Conservation (phyloP, 2,113 vertebrate genomes). For the Charina bottae region DNA sequence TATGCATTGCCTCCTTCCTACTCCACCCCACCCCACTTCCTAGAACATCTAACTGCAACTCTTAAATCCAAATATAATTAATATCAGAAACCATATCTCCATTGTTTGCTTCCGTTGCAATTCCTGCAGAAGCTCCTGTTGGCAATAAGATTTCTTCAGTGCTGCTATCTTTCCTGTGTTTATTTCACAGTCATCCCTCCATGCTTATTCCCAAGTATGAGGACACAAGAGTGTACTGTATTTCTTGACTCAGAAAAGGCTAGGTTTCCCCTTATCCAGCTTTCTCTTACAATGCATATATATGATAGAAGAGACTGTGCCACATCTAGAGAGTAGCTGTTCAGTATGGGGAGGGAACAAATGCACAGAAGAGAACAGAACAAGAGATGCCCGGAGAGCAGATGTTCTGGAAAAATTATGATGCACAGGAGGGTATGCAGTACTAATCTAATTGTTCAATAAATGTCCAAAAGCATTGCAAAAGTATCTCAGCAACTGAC, state of each 20-base stretch:
- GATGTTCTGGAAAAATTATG: background rate
- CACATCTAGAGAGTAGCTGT: background rate
- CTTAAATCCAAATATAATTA: slow-evolving; percentile 42
- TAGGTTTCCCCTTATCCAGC: background rate
- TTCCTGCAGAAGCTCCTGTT: background rate
- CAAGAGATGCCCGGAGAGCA: background rate
- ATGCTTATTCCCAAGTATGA: background rate
- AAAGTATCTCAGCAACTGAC: background rate
- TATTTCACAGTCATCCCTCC: background rate
- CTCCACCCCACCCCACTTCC: background rate
- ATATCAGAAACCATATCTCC: slow-evolving; percentile 22
- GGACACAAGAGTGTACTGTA: too few species aligned
- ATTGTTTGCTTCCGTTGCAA: slow-evolving; percentile 24
- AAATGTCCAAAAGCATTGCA: background rate
- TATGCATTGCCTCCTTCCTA: rapidly evolving
- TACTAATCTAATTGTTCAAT: slow-evolving; percentile 7
- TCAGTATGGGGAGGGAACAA: background rate
- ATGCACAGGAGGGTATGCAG: background rate
- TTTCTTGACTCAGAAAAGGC: background rate
- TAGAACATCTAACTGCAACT: slow-evolving; percentile 34
- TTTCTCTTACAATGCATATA: background rate
- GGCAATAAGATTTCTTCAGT: background rate
- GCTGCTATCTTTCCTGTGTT: background rate
- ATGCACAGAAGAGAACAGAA: background rate
- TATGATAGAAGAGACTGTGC: background rate